Conservation (phyloP, 2,113 vertebrate genomes). For the Zapornia atra region DNA sequence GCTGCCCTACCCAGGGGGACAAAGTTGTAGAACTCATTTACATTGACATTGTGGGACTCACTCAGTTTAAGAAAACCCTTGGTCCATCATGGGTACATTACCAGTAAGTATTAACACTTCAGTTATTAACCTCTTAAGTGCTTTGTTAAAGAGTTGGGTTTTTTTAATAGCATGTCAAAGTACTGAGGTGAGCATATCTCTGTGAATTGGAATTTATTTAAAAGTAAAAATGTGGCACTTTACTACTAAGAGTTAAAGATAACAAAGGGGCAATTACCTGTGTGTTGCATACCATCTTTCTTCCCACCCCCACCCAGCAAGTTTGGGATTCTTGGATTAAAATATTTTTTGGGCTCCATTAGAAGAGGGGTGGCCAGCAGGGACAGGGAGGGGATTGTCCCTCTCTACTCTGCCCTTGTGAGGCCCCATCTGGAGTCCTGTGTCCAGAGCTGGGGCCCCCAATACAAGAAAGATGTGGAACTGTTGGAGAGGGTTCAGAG, state of each 20-base stretch:
- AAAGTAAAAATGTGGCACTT: background rate
- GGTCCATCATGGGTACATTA: slow-evolving; percentile 99
- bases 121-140: background rate
- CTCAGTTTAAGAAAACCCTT: slow-evolving; percentile 98
- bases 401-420: no score
- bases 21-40: slow-evolving; percentile 98
- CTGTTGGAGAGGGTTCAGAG: no score
- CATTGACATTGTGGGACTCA: slow-evolving; percentile 97
- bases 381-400: no score
- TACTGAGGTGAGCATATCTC: background rate
- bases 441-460: no score
- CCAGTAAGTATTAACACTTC: slow-evolving; percentile 88
- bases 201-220: background rate
- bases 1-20: slow-evolving; percentile 95
- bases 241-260: background rate
- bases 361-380: no score
- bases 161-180: background rate
- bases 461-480: no score
- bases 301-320: background rate
- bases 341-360: no score
- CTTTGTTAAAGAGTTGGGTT: background rate
- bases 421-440: no score
- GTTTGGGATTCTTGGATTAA: background rate
- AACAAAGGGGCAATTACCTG: background rate
- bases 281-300: background rate